These are phyloP conservation scores for Phaedon cochleariae DNA, from an alignment of 2,888 invertebrate species.

Conservation along the genomic window DNA sequence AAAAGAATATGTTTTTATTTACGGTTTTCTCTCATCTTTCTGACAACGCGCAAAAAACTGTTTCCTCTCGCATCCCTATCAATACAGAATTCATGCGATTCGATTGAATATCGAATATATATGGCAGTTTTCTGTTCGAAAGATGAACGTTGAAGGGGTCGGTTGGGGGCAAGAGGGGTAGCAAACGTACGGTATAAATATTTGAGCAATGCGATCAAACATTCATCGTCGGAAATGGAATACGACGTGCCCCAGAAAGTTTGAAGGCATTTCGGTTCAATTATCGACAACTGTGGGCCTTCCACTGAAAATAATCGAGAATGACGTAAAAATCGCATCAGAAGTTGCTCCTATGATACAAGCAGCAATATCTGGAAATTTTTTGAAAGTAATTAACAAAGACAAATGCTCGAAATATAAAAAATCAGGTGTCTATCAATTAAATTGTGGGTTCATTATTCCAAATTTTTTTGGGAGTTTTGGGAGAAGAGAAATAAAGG, in stretches of 20 bases:
- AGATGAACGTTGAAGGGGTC: neutral
- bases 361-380: too few relatives aligned
- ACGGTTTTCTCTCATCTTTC: neutral
- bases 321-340: too few relatives aligned
- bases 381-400: too few relatives aligned
- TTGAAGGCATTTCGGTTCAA: slow-evolving; percentile 12
- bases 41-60: slow-evolving; percentile 13
- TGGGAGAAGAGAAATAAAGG: too few relatives aligned
- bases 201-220: slow-evolving; percentile 17
- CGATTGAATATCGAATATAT: slow-evolving; percentile 21
- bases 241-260: slow-evolving; percentile 15
- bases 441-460: too few relatives aligned
- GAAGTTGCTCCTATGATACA: too few relatives aligned
- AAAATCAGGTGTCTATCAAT: too few relatives aligned
- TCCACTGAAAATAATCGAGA: neutral
- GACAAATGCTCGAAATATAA: too few relatives aligned
- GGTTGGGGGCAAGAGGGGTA: neutral
- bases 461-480: too few relatives aligned
- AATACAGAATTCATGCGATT: slow-evolving; percentile 17
- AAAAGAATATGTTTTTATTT: too few relatives aligned
- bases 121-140: neutral
- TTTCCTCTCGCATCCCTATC: slow-evolving; percentile 15
- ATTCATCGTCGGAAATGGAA: slow-evolving; percentile 21
- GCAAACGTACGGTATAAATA: slow-evolving; percentile 22
- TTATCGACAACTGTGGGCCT: neutral